Conservation (phyloP, 2,888 invertebrate species). For the Pseudoips prasinana region DNA sequence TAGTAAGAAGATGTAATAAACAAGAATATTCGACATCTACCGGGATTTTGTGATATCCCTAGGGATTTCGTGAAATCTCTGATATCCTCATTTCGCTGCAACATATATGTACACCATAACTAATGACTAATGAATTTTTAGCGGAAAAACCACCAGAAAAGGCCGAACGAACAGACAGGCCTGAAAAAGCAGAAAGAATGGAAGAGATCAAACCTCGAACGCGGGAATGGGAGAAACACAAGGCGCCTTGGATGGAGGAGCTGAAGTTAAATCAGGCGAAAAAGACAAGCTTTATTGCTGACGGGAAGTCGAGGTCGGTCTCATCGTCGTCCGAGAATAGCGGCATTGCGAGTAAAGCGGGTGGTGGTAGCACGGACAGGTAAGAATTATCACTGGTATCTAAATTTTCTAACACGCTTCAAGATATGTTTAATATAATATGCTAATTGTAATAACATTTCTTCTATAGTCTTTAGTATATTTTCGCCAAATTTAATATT, state of each 20-base stretch:
- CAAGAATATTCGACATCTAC: too few relatives aligned
- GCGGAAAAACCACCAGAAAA: conserved; percentile 49
- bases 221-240: conserved; percentile 87
- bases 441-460: too few relatives aligned
- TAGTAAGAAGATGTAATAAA: too few relatives aligned
- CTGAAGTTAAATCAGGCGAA: conserved; percentile 89
- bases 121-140: too few relatives aligned
- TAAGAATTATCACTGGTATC: too few relatives aligned
- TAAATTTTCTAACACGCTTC: neutral
- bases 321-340: conserved; percentile 45
- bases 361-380: conserved; percentile 67
- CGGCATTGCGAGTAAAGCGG: conserved; percentile 39
- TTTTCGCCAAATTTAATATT: too few relatives aligned
- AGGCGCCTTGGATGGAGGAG: conserved; percentile 91
- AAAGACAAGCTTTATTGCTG: conserved; percentile 75
- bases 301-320: conserved; percentile 56
- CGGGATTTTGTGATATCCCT: too few relatives aligned
- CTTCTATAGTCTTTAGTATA: too few relatives aligned
- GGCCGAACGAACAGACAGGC: conserved; percentile 22
- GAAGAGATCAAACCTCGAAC: conserved; percentile 84
- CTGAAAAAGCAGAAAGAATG: conserved; percentile 32
- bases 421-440: too few relatives aligned
- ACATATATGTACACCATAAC: too few relatives aligned
- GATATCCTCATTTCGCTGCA: too few relatives aligned
- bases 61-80: too few relatives aligned